These are phyloP conservation scores for Acromyrmex heyeri DNA, from an alignment of 1,140 invertebrate genomes.

Conservation along the genomic window DNA sequence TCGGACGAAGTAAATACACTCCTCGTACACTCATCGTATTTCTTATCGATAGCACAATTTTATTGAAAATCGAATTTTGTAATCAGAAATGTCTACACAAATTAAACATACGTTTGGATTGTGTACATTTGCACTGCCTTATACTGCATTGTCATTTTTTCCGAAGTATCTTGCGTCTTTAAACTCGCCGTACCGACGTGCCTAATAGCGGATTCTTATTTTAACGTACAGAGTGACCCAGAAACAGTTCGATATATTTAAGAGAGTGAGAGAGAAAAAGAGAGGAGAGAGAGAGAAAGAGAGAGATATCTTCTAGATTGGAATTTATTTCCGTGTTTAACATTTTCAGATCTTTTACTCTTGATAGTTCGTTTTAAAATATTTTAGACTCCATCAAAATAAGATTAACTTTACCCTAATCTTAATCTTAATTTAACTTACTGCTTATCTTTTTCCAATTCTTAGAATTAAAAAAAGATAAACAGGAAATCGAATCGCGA, in stretches of 20 bases:
- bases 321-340: background rate
- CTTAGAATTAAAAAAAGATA: too few relatives aligned
- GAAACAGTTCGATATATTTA: background rate
- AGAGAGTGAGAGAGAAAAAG: background rate
- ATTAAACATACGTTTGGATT: background rate
- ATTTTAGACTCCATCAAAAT: background rate
- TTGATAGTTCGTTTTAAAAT: background rate
- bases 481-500: too few relatives aligned
- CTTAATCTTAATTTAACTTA: too few relatives aligned
- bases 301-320: conserved; percentile 6
- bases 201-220: conserved; percentile 50
- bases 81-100: background rate
- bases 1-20: conserved; percentile 8
- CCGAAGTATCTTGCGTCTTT: background rate
- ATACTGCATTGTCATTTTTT: conserved; percentile 21
- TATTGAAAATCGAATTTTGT: background rate
- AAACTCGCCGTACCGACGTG: conserved; percentile 2
- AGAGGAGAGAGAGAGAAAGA: background rate
- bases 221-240: conserved; percentile 41
- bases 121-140: background rate
- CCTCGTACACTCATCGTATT: background rate
- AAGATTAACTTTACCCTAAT: too few relatives aligned
- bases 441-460: too few relatives aligned
- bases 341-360: background rate
- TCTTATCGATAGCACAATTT: conserved; percentile 15